Percentiles rank a stretch among this genome's conserved stretches.
Conservation (phyloP, 2,113 vertebrate species). For the Upupa epops region DNA sequence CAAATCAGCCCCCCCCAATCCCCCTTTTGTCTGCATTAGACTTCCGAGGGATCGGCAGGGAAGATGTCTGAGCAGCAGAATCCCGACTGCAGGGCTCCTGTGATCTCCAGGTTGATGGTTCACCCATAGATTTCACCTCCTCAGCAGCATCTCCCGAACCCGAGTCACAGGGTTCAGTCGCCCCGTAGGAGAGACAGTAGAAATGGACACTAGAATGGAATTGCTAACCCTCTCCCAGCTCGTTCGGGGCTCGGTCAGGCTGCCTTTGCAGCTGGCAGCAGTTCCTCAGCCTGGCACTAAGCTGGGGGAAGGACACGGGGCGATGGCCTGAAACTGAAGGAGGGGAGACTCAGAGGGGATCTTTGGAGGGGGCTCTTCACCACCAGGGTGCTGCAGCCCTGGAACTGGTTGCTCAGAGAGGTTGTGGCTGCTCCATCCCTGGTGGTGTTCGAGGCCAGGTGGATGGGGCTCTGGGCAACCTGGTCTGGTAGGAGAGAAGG, state of each 20-base stretch:
- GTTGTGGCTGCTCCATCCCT: too few relatives aligned
- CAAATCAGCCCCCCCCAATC: not conserved
- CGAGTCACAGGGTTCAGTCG: slow-evolving; percentile 11
- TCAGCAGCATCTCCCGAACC: not conserved
- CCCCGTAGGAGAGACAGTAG: not conserved
- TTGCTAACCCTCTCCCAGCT: not conserved
- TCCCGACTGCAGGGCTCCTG: not conserved
- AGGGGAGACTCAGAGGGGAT: too few relatives aligned
- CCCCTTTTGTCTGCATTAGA: not conserved
- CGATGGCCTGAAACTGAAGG: too few relatives aligned
- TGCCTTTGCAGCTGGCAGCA: not conserved
- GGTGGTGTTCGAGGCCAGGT: too few relatives aligned
- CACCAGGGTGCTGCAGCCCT: too few relatives aligned
- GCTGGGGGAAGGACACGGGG: not conserved
- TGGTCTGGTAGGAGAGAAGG: too few relatives aligned
- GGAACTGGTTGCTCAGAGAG: too few relatives aligned
- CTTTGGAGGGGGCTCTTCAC: too few relatives aligned
- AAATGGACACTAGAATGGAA: not conserved
- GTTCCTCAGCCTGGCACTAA: not conserved
- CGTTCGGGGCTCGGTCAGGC: not conserved
- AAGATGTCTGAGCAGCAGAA: not conserved
- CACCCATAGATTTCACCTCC: not conserved
- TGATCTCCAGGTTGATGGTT: not conserved
- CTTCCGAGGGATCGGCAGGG: not conserved
- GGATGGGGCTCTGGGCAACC: too few relatives aligned